phyloP scores from a whole-genome alignment of 1,140 invertebrate genomes.

The Microplitis mediator region DNA sequence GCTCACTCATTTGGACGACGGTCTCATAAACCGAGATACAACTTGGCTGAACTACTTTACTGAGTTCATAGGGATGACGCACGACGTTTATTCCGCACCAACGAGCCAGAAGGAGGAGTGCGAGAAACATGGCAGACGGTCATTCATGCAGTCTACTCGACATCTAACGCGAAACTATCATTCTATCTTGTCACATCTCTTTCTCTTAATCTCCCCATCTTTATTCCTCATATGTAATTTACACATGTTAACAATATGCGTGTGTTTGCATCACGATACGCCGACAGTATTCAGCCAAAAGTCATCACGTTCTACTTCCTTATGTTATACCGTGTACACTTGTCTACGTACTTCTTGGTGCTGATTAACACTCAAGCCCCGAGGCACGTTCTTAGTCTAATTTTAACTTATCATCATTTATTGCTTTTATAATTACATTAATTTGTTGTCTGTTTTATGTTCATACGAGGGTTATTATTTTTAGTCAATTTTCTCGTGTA shows the following conservation, averaged over 20 bases:
- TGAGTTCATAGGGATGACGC: constrained; percentile 2
- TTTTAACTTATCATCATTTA: constrained; percentile 8
- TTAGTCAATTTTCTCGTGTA: too few relatives aligned
- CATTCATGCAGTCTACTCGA: constrained; percentile 36
- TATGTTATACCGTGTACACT: neutral
- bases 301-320: neutral
- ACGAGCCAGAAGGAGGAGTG: neutral
- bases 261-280: neutral
- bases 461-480: neutral
- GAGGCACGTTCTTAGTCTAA: constrained; percentile 19
- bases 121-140: constrained; percentile 34
- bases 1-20: too few relatives aligned
- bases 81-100: neutral
- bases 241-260: neutral
- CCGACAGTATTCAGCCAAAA: neutral
- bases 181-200: neutral
- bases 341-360: neutral
- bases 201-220: too few relatives aligned
- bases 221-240: too few relatives aligned
- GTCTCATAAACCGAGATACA: neutral
- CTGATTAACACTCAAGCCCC: neutral
- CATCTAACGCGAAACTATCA: neutral
- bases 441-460: constrained; percentile 14
- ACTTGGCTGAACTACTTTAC: neutral
- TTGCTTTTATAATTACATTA: constrained; percentile 22